Evolutionary conservation across 2,888 invertebrate species (phyloP).

Genomic region (Apotomis turbidana): DNA sequence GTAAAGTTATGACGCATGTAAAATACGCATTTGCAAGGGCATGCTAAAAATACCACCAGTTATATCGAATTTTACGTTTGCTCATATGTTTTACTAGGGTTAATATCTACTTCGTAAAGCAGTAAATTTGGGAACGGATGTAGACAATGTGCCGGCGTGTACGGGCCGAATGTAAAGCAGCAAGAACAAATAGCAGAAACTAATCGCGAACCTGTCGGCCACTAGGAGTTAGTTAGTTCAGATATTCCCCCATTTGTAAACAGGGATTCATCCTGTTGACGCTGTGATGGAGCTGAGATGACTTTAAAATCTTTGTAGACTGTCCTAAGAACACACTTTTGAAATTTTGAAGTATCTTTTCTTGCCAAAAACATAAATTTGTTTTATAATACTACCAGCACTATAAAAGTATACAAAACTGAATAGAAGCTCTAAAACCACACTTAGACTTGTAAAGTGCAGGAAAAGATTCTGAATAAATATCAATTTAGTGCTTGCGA

Average conservation of each 20-base stretch:
- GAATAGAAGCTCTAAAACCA: slow-evolving; percentile 17
- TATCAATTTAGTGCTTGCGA: slow-evolving; percentile 69
- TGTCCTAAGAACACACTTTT: too few species aligned
- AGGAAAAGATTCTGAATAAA: slow-evolving; percentile 57
- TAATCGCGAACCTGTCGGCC: slow-evolving; percentile 13
- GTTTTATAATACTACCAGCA: slow-evolving; percentile 17
- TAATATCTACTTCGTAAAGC: slow-evolving; percentile 37
- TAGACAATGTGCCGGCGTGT: slow-evolving; percentile 35
- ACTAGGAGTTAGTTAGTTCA: not conserved
- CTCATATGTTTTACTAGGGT: slow-evolving; percentile 17
- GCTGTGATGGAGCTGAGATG: not conserved
- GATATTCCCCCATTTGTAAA: not conserved
- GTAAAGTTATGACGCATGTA: too few species aligned
- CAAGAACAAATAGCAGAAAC: slow-evolving; percentile 27
- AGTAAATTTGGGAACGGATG: slow-evolving; percentile 44
- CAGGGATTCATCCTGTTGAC: not conserved
- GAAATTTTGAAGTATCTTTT: not conserved
- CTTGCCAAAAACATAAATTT: slow-evolving; percentile 4
- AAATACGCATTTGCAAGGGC: not conserved
- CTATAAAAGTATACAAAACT: slow-evolving; percentile 20
- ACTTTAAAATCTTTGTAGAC: too few species aligned
- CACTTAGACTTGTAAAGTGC: slow-evolving; percentile 25
- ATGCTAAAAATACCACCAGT: not conserved
- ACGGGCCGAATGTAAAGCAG: slow-evolving; percentile 33
- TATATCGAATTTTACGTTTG: not conserved